Percentiles rank a stretch among this genome's conserved stretches.
Evolutionary conservation across 2,113 vertebrate species (phyloP).

Genomic region (Actenoides lindsayi): DNA sequence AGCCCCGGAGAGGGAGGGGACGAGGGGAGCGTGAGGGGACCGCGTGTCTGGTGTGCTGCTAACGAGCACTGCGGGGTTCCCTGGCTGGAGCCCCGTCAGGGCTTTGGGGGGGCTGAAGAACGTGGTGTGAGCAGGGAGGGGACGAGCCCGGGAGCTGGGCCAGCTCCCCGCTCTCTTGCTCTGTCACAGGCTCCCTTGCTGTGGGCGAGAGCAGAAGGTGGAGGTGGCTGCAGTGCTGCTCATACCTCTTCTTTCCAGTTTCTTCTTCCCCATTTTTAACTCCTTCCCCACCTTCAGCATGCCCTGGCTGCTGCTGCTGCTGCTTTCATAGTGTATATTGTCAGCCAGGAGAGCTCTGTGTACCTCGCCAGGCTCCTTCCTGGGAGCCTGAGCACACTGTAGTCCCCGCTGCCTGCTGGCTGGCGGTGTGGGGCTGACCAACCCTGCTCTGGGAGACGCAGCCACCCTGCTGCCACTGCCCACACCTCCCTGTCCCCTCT

Average conservation of each 20-base stretch:
- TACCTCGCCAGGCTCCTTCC: not conserved
- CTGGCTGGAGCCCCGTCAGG: not conserved
- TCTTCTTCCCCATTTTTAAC: not conserved
- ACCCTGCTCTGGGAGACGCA: not conserved
- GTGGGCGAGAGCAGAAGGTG: not conserved
- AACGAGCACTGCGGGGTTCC: not conserved
- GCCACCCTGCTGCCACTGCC: too few relatives aligned
- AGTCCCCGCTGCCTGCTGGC: not conserved
- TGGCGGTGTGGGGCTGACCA: not conserved
- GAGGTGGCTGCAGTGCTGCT: not conserved
- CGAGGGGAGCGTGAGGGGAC: not conserved
- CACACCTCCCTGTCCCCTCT: not conserved
- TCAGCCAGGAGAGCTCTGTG: not conserved
- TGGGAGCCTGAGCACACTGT: not conserved
- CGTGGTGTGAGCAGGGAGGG: not conserved
- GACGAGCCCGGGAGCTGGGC: not conserved
- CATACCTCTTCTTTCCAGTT: not conserved
- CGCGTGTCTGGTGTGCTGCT: slow-evolving; percentile 53
- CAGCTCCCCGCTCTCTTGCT: not conserved
- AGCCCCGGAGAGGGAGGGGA: not conserved
- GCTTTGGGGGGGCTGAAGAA: not conserved
- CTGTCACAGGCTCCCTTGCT: fast-evolving
- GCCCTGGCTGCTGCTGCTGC: slow-evolving; percentile 38
- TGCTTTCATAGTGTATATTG: slow-evolving; percentile 19
- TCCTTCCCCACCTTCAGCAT: not conserved